Evolutionary conservation across 2,797 vertebrate genomes (phyloP), one percentile per base, ranked within the genome.

Genomic region (Dipus sagitta): DNA sequence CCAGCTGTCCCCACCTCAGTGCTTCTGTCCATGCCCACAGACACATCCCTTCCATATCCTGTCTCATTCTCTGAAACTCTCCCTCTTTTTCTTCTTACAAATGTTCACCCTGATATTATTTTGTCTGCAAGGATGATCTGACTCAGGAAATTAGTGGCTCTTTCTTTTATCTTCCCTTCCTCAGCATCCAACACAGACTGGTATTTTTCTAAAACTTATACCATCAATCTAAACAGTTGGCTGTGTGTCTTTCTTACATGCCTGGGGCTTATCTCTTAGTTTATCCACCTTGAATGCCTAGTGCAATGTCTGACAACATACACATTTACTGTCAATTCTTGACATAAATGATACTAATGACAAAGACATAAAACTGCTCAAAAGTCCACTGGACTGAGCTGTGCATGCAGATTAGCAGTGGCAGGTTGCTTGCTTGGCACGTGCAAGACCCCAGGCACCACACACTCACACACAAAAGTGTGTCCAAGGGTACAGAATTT

Each of bases 301-400:
- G 20, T 18, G 77, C 32, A 75, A 42, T n/a, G 60, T 83, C 17
- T 71, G 64, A 77, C 30, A 91, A 68, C 9, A 24, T 26, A 7
- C 47, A 52, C 34, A 5, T 67, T 28, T 81, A 67, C n/a, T 78
- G 30, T 70, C 52, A 84, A 42, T 85, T 84, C 52, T 11, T 70
- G 71, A 94, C 62, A 92, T 5, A 79, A 84, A 78, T 38, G 47
- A 71, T 47, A 72, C 32, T 30, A 82, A 26, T 85, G 90, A 93
- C 54, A 84, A 71, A 68, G 6, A 70, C 24, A 81, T 42, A 86
- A 90, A 93, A 62, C 38, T 81, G 38, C 47, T 84, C 8, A 86
- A 79, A 88, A 89, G 75, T 32, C 15, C 13, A 71, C 60, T 75
- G 24, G 13, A 76, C 32, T 79, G 24, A 74, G 58, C 21, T 76